Evolutionary conservation across 2,888 invertebrate genomes (phyloP).

Genomic region (Lochmaea crataegi): DNA sequence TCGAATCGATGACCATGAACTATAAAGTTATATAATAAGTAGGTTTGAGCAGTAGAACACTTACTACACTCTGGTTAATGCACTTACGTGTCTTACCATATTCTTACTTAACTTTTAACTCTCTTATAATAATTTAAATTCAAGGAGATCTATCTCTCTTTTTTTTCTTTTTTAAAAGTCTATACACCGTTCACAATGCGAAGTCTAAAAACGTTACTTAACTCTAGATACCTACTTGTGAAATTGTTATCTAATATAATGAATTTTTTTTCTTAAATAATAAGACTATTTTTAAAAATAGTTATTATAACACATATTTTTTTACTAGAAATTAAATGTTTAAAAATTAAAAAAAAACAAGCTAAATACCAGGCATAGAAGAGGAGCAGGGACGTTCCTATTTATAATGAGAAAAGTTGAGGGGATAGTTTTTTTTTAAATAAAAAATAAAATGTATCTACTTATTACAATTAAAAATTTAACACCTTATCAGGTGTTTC

Average conservation of each 20-base stretch:
- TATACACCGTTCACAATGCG: conserved; percentile 11
- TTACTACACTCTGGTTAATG: conserved; percentile 59
- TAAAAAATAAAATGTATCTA: too few species aligned
- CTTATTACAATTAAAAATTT: too few species aligned
- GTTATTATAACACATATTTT: too few species aligned
- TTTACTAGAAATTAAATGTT: too few species aligned
- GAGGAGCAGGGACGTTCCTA: too few species aligned
- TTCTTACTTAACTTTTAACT: conserved; percentile 38
- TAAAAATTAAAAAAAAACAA: too few species aligned
- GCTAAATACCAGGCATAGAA: too few species aligned
- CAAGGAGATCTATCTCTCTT: conserved; percentile 27
- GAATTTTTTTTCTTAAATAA: not conserved
- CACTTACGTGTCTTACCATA: conserved; percentile 48
- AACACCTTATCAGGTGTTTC: too few species aligned
- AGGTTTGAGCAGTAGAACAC: conserved; percentile 35
- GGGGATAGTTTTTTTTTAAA: too few species aligned
- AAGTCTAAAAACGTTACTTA: conserved; percentile 14
- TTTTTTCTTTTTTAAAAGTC: conserved; percentile 7
- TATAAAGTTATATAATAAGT: conserved; percentile 52
- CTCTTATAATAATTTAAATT: conserved; percentile 16
- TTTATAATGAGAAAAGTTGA: too few species aligned
- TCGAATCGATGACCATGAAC: conserved; percentile 51
- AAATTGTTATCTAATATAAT: conserved; percentile 8
- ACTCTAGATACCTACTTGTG: not conserved
- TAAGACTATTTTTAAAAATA: not conserved